Percentiles rank a stretch among this genome's conserved stretches.
phyloP scores from a whole-genome alignment of 1,140 invertebrate genomes.

The Prorops nasuta region DNA sequence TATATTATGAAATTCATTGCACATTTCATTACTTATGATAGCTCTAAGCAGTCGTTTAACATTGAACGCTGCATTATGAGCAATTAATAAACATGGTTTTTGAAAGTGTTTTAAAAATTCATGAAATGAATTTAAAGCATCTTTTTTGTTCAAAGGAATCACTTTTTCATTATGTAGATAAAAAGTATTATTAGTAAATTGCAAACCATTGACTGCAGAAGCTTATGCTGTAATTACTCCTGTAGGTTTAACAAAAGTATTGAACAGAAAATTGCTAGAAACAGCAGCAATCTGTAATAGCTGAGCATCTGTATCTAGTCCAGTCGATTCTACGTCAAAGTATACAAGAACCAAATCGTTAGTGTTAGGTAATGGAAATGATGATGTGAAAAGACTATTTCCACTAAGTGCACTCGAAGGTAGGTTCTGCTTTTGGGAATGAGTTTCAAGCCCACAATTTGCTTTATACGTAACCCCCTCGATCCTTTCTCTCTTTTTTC shows the following conservation, averaged over 20 bases:
- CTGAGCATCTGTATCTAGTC: constrained; percentile 9
- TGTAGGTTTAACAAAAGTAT: constrained; percentile 10
- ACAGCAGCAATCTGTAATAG: constrained; percentile 21
- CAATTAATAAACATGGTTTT: constrained; percentile 17
- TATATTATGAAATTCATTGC: too few species aligned
- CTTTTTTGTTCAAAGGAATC: too few species aligned
- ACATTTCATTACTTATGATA: too few species aligned
- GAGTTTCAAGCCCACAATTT: too few species aligned
- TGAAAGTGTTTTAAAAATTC: constrained; percentile 11
- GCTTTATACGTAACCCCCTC: constrained; percentile 13
- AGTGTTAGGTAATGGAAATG: not conserved
- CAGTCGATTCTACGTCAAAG: constrained; percentile 20
- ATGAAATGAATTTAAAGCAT: too few species aligned
- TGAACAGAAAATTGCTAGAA: constrained; percentile 2
- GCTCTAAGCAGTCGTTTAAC: too few species aligned
- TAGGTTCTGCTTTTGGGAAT: too few species aligned
- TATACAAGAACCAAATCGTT: constrained; percentile 12
- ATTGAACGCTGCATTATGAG: constrained; percentile 20
- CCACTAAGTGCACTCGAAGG: too few species aligned
- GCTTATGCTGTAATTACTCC: constrained; percentile 2
- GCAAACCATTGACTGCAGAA: constrained; percentile 10
- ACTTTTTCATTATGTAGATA: constrained; percentile 8
- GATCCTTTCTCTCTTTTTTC: constrained; percentile 11
- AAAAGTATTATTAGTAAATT: constrained; percentile 12
- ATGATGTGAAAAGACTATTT: too few species aligned